Conservation (phyloP, 30 jellyfish, hydroid and myxozoan genomes). For the Turritopsis dohrnii region DNA sequence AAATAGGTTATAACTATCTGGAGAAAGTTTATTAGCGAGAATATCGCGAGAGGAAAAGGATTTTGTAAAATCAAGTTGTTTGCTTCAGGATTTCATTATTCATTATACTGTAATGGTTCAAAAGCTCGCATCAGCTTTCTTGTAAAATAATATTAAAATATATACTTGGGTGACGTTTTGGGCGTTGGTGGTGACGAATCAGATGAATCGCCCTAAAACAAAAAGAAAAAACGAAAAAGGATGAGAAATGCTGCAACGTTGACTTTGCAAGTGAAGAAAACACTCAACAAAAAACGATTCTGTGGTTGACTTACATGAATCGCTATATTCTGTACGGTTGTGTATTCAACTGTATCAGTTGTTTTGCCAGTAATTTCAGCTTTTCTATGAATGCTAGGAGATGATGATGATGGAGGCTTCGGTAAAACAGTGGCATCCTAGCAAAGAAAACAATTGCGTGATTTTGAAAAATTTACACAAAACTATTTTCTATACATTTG, state of each 20-base stretch:
- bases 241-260: not conserved
- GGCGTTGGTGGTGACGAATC: not conserved
- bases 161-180: not conserved
- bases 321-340: constrained; percentile 13
- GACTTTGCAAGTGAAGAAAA: not conserved
- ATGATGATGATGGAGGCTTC: not conserved
- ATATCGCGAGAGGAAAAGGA: too few species aligned
- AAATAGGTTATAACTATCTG: too few species aligned
- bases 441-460: not conserved
- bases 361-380: constrained; percentile 18
- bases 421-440: not conserved
- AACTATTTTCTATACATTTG: too few species aligned
- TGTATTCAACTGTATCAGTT: constrained; percentile 30
- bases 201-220: not conserved
- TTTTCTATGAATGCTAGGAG: constrained; percentile 22
- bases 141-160: not conserved
- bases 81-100: too few species aligned
- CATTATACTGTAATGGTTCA: too few species aligned
- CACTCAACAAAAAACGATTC: too few species aligned
- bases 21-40: too few species aligned
- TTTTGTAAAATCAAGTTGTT: too few species aligned
- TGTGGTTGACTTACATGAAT: not conserved
- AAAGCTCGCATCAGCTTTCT: not conserved
- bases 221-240: not conserved
- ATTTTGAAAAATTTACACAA: not conserved